These are phyloP conservation scores for Pentamera pediparva DNA, from an alignment of 53 echinoderm and acorn worm species.

Conservation along the genomic window DNA sequence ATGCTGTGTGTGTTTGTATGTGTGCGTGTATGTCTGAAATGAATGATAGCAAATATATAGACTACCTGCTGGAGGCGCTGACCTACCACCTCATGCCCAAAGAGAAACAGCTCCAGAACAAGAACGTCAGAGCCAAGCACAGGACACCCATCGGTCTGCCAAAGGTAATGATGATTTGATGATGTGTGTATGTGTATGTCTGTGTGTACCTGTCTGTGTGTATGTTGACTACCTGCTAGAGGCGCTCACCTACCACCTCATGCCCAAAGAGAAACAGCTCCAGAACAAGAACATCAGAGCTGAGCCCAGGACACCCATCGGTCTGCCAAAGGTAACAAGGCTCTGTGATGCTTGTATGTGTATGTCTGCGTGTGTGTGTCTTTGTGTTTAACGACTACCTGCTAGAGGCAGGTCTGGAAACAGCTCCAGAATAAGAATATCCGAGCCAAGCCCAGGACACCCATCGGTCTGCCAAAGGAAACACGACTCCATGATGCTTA, in stretches of 20 bases:
- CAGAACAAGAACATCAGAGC: slow-evolving; percentile 83
- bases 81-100: slow-evolving; percentile 87
- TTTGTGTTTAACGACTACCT: no score
- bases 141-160: slow-evolving; percentile 96
- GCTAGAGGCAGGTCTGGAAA: no score
- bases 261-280: slow-evolving; percentile 78
- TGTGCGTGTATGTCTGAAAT: neutral
- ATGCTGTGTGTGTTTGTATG: neutral
- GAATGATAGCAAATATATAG: neutral
- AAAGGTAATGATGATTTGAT: no score
- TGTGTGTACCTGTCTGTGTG: neutral
- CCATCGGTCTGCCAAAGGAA: slow-evolving; percentile 98
- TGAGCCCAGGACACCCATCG: slow-evolving; percentile 88
- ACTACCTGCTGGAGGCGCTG: neutral
- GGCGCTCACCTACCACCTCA: slow-evolving; percentile 91
- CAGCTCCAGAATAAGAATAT: slow-evolving; percentile 76
- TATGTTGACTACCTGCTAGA: slow-evolving; percentile 82
- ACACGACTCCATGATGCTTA: no score
- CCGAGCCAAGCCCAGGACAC: slow-evolving; percentile 81
- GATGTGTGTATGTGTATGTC: neutral
- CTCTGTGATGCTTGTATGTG: neutral
- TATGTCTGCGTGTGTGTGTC: neutral
- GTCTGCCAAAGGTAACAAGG: slow-evolving; percentile 82
- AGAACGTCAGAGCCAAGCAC: slow-evolving; percentile 66
- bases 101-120: neutral